phyloP scores from a whole-genome alignment of 2,797 vertebrate genomes.

The Catamblyrhynchus diadema region DNA sequence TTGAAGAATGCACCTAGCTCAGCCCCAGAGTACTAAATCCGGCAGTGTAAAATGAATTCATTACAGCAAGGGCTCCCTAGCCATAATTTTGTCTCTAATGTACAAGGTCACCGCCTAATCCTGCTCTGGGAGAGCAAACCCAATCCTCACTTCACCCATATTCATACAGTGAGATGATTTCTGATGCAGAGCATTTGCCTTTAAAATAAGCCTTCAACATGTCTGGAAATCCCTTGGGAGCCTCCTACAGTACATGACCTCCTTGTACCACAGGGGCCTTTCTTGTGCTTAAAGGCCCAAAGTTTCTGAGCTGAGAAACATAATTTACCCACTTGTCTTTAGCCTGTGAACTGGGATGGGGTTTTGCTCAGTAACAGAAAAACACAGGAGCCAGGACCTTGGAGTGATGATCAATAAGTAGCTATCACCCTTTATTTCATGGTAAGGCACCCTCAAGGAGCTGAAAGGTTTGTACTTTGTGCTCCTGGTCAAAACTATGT shows the following conservation, averaged over 20 bases:
- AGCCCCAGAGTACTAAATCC: neutral
- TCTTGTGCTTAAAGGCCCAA: neutral
- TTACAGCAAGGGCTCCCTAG: neutral
- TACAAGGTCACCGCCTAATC: neutral
- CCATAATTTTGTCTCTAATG: neutral
- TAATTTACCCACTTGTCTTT: neutral
- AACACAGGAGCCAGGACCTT: neutral
- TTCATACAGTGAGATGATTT: neutral
- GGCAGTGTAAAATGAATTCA: neutral
- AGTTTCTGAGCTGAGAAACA: neutral
- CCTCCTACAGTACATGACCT: neutral
- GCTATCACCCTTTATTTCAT: neutral
- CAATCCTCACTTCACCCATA: neutral
- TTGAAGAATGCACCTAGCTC: neutral
- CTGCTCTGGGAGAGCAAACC: neutral
- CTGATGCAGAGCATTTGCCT: neutral
- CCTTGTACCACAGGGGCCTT: neutral
- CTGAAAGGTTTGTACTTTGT: neutral
- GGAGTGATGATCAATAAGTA: neutral
- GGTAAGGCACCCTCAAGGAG: neutral
- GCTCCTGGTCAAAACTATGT: neutral
- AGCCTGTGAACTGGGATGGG: neutral
- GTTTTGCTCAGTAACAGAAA: neutral
- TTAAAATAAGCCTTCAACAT: neutral
- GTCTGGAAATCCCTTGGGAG: neutral